A percentile compares a stretch with the other conserved stretches of the same genome.
Evolutionary conservation across 2,888 invertebrate species (phyloP).

Genomic region (Tetragonula carbonaria): DNA sequence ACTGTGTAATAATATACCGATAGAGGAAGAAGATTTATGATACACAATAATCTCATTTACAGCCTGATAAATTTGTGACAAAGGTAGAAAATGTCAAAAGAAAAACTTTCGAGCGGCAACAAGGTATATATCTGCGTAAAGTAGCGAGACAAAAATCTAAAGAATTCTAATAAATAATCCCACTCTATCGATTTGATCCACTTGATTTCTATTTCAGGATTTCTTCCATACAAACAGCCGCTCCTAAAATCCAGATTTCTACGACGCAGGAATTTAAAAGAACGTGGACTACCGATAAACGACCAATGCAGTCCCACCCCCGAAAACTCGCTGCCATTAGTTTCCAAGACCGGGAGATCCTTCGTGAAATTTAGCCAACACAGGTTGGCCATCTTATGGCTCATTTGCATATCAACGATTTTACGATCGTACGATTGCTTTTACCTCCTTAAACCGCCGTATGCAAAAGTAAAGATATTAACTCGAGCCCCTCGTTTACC

Average conservation of each 20-base stretch:
- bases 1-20: too few species aligned
- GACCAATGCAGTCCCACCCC: background rate
- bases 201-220: too few species aligned
- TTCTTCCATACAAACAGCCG: background rate
- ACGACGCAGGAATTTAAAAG: background rate
- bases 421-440: background rate
- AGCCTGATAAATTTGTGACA: background rate
- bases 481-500: background rate
- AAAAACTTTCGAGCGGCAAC: too few species aligned
- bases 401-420: conserved; percentile 40
- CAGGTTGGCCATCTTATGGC: background rate
- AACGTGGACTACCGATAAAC: background rate
- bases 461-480: background rate
- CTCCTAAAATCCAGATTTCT: background rate
- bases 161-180: background rate
- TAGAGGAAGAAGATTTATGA: too few species aligned
- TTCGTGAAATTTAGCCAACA: conserved; percentile 34
- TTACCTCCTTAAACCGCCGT: background rate
- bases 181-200: background rate
- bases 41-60: too few species aligned
- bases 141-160: background rate
- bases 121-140: too few species aligned
- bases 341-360: conserved; percentile 7
- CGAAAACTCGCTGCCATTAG: background rate
- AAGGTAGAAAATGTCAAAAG: background rate